phyloP scores from a whole-genome alignment of 2,113 vertebrate genomes.

The Microcebus murinus region DNA sequence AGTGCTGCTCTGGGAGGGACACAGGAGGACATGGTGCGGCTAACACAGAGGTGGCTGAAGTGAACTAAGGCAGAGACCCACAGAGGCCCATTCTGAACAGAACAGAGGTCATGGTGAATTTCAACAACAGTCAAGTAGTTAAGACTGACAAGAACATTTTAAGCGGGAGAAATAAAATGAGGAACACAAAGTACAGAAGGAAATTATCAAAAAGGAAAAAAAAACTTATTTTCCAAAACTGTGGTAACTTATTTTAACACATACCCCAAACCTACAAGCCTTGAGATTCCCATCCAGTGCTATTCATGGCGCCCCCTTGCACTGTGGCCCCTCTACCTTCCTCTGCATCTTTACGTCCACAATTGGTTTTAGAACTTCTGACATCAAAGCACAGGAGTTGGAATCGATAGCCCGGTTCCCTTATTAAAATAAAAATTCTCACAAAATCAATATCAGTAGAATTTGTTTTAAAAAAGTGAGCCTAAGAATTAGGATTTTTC shows the following conservation, averaged over 20 bases:
- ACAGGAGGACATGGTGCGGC: neutral
- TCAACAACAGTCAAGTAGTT: neutral
- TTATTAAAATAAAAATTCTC: conserved; percentile 76
- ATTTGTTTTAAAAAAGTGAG: conserved; percentile 18
- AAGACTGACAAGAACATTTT: neutral
- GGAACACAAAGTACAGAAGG: neutral
- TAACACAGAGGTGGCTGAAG: neutral
- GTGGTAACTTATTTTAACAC: conserved; percentile 58
- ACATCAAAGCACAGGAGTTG: conserved; percentile 81
- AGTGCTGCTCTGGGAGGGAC: neutral
- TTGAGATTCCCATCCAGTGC: conserved; percentile 61
- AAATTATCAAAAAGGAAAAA: neutral
- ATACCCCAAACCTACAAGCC: conserved; percentile 62
- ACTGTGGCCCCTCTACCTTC: conserved; percentile 79
- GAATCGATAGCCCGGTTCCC: conserved; percentile 75
- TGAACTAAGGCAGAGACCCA: neutral
- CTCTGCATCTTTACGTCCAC: conserved; percentile 67
- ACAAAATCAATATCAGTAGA: conserved; percentile 67
- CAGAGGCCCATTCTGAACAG: neutral
- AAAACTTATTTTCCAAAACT: conserved; percentile 63
- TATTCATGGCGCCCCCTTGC: conserved; percentile 70
- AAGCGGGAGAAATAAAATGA: conserved; percentile 32
- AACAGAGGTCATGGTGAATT: neutral
- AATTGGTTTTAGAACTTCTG: conserved; percentile 77
- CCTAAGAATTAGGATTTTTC: conserved; percentile 40